Base-by-base conservation (phyloP, 2,113 vertebrate species). In the Neolamprologus kungweensis region DNA sequence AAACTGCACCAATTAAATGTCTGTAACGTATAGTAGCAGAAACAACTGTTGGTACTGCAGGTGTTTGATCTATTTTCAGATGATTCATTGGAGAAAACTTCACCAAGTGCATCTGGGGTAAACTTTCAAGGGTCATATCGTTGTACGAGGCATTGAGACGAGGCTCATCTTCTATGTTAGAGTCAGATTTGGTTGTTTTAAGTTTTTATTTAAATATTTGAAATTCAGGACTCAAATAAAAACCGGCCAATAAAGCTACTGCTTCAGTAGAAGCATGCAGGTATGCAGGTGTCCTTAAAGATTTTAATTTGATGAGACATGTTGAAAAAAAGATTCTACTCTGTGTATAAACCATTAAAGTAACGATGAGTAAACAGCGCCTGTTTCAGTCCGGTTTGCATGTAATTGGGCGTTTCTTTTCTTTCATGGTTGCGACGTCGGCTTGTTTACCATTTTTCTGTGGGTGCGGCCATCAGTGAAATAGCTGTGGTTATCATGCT, bases 401-500 rank as follows among this genome's bases (percentile, higher is more conserved):
- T 33, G 73, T 51, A 51, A 51, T 78, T 78, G 45, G 28, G 26
- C 26, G 54, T 65, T 65, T 13, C 14, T 50, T 4, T 35, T 42
- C 26, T 47, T 47, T 73, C 21, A 16, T 6, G 23, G 19, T 42
- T 1, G 9, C 42, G 4, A 68, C 5, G 12, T 26, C 7, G 4
- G 33, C n/a, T 81, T 92, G 85, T 89, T 89, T 60, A 80, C 65
- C 26, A 3, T 57, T 50, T 78, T 68, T 47, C 73, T 55, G 19
- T 19, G 47, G 87, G 89, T 17, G 83, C 10, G 60, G 60, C 85
- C 85, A 26, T 68, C 33, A 26, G 51, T 54, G 53, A 85, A 89
- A 86, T 85, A 85, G 54, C 37, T 87, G 90, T 28, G 87, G 85
- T 91, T 89, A 33, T 79, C 28, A 71, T 68, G 26, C 40, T 40